Evolutionary conservation across 2,888 invertebrate species (phyloP), one percentile per base, ranked within the genome.

Genomic region (Coremacera marginata): DNA sequence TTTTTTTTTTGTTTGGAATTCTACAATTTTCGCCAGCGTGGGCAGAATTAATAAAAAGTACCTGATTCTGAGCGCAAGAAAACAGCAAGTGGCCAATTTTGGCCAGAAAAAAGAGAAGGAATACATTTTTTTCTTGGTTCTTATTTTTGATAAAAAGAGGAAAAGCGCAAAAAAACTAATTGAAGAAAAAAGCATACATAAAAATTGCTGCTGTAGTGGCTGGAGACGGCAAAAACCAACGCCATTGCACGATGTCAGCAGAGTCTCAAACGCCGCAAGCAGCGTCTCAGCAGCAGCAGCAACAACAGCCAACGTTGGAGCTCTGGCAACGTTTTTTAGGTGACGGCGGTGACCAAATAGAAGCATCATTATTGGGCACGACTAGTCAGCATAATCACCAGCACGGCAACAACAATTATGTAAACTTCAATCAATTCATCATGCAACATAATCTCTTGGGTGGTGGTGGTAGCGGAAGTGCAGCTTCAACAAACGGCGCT

Each of bases 341-440:
- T 37, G 75, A 27, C 25, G 67, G 31, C 22, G 55, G 55, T 25
- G 31, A 44, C 31, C 19, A 62, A 9, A 11, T 44, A 1, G 25
- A 16, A 34, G 44, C 70, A 16, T 22, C 44, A 3, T n/a, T 60
- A 5, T 19, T 19, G 31, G 62, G 51, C 8, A 25, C 67, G 9
- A 34, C 65, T 55, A 72, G 72, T 60, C 72, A 68, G 62, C 55
- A 62, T 11, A 22, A 63, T 71, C 74, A 51, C 72, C 44, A 73
- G 65, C 70, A 71, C 65, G 67, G 44, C 70, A 74, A 87, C 79
- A 87, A 86, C 79, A 86, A 89, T 80, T 89, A 89, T 80, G 87
- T 89, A n/a, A 85, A 88, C 77, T 89, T 89, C 75, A 89, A 88
- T 83, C 89, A 89, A 79, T 89, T 89, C 78, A 86, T 89, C 51